Evolutionary conservation across 2,888 invertebrate genomes (phyloP).

Genomic region (Pyrrhia umbra): DNA sequence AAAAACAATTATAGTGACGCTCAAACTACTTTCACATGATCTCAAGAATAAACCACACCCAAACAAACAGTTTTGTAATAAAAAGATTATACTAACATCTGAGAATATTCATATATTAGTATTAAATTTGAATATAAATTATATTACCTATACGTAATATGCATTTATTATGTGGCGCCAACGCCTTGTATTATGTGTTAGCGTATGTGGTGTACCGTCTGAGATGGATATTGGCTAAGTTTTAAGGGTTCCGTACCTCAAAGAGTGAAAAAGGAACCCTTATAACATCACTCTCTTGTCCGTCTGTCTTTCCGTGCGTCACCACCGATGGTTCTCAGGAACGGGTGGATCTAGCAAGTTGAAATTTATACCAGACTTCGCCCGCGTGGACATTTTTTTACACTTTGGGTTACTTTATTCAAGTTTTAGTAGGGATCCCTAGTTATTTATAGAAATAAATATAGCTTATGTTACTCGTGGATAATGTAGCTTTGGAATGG

Average conservation of each 20-base stretch:
- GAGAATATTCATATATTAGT: conserved; percentile 28
- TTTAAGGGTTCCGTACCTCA: background rate
- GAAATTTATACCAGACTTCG: too few relatives aligned
- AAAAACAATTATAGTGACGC: conserved; percentile 46
- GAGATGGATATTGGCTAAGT: conserved; percentile 6
- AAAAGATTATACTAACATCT: conserved; percentile 35
- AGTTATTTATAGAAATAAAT: too few relatives aligned
- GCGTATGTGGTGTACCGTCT: conserved; percentile 27
- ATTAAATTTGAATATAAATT: conserved; percentile 42
- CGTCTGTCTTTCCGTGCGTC: too few relatives aligned
- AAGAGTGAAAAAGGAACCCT: too few relatives aligned
- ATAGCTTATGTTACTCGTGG: too few relatives aligned
- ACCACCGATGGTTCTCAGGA: too few relatives aligned
- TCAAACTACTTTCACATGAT: conserved; percentile 48
- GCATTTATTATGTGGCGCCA: conserved; percentile 46
- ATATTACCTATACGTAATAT: conserved; percentile 38
- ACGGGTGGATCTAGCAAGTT: too few relatives aligned
- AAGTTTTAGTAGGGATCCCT: too few relatives aligned
- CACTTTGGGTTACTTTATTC: too few relatives aligned
- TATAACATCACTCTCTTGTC: too few relatives aligned
- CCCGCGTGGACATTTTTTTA: too few relatives aligned
- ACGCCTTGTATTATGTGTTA: conserved; percentile 15
- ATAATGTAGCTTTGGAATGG: too few relatives aligned
- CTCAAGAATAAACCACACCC: conserved; percentile 46
- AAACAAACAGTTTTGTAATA: conserved; percentile 49